A percentile compares a stretch with the other conserved stretches of the same genome.
These are phyloP conservation scores for Prionace glauca DNA, from an alignment of 2,797 vertebrate species.

Conservation along the genomic window DNA sequence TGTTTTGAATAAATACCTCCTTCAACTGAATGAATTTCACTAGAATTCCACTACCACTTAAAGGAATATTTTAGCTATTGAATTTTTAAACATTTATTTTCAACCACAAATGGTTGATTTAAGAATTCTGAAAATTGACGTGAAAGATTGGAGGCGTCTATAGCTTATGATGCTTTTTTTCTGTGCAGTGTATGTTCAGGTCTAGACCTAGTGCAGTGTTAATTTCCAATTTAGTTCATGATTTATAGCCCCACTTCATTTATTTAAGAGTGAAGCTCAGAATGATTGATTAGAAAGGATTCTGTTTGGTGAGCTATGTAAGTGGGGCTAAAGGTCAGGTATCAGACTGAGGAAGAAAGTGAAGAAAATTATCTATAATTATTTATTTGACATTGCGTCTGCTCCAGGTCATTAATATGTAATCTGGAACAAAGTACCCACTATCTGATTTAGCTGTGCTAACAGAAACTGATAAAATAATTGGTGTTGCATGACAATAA, in stretches of 20 bases:
- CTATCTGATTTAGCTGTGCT: neutral
- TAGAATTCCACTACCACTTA: neutral
- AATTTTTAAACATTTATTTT: neutral
- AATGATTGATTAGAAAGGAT: conserved; percentile 25
- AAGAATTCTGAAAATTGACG: neutral
- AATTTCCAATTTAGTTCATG: conserved; percentile 30
- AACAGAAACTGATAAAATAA: neutral
- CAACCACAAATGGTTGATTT: neutral
- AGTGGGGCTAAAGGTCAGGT: neutral
- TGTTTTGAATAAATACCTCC: too few species aligned
- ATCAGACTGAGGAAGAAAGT: neutral
- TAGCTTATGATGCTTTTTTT: neutral
- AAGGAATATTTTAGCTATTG: neutral
- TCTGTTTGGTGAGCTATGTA: conserved; percentile 10
- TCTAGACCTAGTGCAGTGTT: neutral
- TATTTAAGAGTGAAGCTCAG: conserved; percentile 10
- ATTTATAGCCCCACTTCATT: conserved; percentile 24
- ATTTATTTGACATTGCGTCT: neutral
- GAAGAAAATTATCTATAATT: neutral
- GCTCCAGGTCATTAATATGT: neutral
- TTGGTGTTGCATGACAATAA: neutral
- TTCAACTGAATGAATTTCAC: too few species aligned
- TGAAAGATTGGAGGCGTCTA: too few species aligned
- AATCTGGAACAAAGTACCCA: neutral
- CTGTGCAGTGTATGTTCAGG: neutral